Evolutionary conservation across 2,113 vertebrate genomes (phyloP).

Genomic region (Thunnus maccoyii): DNA sequence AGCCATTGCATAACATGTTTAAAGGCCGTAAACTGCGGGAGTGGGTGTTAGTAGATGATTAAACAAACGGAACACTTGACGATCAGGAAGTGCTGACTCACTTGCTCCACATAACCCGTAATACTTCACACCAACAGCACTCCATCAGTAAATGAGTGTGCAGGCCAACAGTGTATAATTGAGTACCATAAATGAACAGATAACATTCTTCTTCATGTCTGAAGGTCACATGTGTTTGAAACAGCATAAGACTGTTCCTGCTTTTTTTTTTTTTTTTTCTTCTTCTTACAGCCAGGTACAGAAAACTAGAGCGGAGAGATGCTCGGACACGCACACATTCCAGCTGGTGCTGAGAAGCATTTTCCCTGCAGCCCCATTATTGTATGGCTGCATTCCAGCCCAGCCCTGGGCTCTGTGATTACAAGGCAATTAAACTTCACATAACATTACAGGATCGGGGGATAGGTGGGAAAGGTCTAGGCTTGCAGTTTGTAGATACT

Average conservation of each 20-base stretch:
- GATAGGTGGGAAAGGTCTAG: slow-evolving; percentile 25
- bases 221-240: not conserved
- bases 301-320: slow-evolving; percentile 9
- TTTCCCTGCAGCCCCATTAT: slow-evolving; percentile 61
- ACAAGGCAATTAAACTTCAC: slow-evolving; percentile 61
- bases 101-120: slow-evolving; percentile 33
- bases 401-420: slow-evolving; percentile 55
- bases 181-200: slow-evolving; percentile 9
- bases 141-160: not conserved
- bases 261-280: not conserved
- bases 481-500: slow-evolving; percentile 19
- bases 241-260: slow-evolving; percentile 16
- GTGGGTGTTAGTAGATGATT: slow-evolving; percentile 51
- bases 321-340: slow-evolving; percentile 69
- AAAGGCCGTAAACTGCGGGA: slow-evolving; percentile 2
- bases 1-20: slow-evolving; percentile 30
- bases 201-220: not conserved
- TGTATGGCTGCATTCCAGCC: slow-evolving; percentile 62
- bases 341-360: slow-evolving; percentile 52
- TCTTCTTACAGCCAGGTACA: not conserved
- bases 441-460: slow-evolving; percentile 51
- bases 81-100: slow-evolving; percentile 50
- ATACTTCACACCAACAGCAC: slow-evolving; percentile 18
- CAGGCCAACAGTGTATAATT: not conserved
- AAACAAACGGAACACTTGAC: slow-evolving; percentile 40